Evolutionary conservation across 2,888 invertebrate species (phyloP).

Genomic region (Dryadula phaetusa): DNA sequence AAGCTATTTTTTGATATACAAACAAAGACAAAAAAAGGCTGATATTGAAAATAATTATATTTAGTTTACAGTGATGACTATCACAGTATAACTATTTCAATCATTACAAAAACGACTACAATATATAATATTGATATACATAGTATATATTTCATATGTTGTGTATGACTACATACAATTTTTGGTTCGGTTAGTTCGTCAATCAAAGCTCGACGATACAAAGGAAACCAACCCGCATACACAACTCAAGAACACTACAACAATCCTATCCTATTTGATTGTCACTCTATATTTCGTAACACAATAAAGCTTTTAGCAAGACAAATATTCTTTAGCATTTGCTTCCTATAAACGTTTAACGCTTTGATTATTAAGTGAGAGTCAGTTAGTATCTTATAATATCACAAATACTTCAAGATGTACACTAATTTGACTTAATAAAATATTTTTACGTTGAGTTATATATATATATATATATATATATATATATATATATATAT

Average conservation of each 20-base stretch:
- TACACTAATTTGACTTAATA: background rate
- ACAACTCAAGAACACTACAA: slow-evolving; percentile 28
- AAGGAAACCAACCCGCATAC: slow-evolving; percentile 24
- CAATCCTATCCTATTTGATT: slow-evolving; percentile 27
- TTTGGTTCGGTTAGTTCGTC: slow-evolving; percentile 10
- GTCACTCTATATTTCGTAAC: slow-evolving; percentile 28
- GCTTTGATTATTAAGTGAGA: background rate
- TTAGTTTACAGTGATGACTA: no score
- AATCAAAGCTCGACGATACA: slow-evolving; percentile 20
- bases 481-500: no score
- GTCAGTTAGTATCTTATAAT: background rate
- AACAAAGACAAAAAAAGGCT: no score
- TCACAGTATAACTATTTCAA: no score
- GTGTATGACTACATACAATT: background rate
- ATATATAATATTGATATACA: background rate
- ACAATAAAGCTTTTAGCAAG: slow-evolving; percentile 33
- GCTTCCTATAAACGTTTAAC: slow-evolving; percentile 5
- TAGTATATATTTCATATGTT: background rate
- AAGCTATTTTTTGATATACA: no score
- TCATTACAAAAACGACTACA: no score
- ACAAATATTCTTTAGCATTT: slow-evolving; percentile 22
- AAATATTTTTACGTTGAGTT: background rate
- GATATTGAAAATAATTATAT: no score
- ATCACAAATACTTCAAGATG: background rate
- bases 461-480: background rate